Evolutionary conservation across 2,888 invertebrate species (phyloP).

Genomic region (Caenorhabditis sp.): DNA sequence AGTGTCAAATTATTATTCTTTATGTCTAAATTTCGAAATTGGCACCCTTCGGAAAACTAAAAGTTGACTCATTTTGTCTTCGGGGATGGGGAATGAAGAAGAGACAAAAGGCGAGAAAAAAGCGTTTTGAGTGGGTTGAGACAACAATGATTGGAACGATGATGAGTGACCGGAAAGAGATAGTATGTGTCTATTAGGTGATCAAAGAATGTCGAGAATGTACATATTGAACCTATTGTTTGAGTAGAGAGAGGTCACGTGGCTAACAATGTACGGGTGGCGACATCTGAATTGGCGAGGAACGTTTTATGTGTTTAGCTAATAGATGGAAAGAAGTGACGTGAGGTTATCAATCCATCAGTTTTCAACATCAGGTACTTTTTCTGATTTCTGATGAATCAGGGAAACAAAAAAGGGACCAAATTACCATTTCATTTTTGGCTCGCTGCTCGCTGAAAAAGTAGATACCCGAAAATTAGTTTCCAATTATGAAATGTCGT

Average conservation of each 20-base stretch:
- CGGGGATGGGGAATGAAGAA: constrained; percentile 4
- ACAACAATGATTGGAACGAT: constrained; percentile 47
- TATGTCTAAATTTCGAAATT: constrained; percentile 22
- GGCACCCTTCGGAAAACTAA: not conserved
- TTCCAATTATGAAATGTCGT: not conserved
- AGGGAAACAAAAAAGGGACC: constrained; percentile 15
- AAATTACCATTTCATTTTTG: not conserved
- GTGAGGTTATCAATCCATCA: constrained; percentile 22
- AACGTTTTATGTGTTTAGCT: constrained; percentile 43
- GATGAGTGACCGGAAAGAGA: constrained; percentile 44
- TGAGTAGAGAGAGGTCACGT: constrained; percentile 28
- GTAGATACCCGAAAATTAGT: not conserved
- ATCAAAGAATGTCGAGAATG: constrained; percentile 36
- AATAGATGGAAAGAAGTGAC: constrained; percentile 40
- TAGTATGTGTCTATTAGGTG: constrained; percentile 20
- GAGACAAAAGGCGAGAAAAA: constrained; percentile 24
- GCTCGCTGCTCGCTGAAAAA: not conserved
- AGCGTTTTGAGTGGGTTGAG: constrained; percentile 40
- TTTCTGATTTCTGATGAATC: constrained; percentile 17
- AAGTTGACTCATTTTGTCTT: constrained; percentile 28
- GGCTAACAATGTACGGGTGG: not conserved
- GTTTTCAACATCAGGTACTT: constrained; percentile 15
- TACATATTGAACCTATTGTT: constrained; percentile 9
- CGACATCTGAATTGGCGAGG: constrained; percentile 4
- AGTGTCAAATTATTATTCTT: constrained; percentile 17